Evolutionary conservation across 2,888 invertebrate species (phyloP), one percentile per base, ranked within the genome.

Genomic region (Peribatodes rhomboidaria): DNA sequence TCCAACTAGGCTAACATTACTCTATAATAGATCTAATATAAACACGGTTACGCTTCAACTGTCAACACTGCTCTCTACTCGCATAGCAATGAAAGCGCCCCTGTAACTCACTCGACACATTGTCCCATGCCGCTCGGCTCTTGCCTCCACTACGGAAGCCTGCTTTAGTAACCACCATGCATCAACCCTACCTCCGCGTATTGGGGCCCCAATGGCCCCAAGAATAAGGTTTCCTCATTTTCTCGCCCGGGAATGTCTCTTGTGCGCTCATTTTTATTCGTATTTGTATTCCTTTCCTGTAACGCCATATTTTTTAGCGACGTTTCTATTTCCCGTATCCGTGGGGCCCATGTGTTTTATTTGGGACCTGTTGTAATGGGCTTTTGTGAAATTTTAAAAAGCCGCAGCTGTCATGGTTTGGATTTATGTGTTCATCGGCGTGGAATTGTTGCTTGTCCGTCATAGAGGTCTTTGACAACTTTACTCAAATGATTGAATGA

Each of bases 221-320:
- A 80, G 84, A 86, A 87, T 89, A 89, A 87, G 88, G 86, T 89
- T 88, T 88, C 86, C 86, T 89, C 88, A 89, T 89, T 89, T 88
- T 86, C 87, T 72, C 83, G 67, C 78, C 73, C 81, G 84, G 81
- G 86, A 86, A 86, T 86, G 84, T 81, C 84, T 83, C 81, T 78
- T 79, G 83, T 84, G 82, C 86, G 82, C 88, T 90, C 88, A 88
- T 90, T 92, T 90, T 88, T 89, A 89, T 89, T 87, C 83, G 83
- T 88, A 87, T 92, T 90, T 90, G 90, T 92, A 91, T 93, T 90
- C 91, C 85, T 88, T 89, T 90, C 89, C 88, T 86, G 90, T 88
- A 80, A 83, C 82, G 84, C 82, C 80, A 84, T 90, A 89, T 90
- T 87, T 88, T 85, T 86, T 85, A 82, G 81, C 82, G 86, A 87